A percentile compares a stretch with the other conserved stretches of the same genome.
Conservation (phyloP, 2,888 invertebrate species). For the Conomelus anceps region DNA sequence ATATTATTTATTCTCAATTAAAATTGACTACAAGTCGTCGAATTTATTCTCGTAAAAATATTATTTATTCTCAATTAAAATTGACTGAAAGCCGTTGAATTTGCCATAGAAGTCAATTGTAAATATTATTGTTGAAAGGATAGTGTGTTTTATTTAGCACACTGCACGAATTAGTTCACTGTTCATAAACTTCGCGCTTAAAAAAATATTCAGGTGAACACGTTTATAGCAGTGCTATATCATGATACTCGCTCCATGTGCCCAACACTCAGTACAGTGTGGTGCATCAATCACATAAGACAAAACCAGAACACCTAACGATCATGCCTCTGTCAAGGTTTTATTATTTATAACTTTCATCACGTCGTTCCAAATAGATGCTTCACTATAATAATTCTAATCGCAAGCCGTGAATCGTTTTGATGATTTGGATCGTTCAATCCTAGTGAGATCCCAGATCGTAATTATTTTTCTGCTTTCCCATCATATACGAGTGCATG, state of each 20-base stretch:
- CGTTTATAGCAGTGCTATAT: neutral
- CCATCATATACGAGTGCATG: neutral
- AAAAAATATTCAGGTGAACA: no score
- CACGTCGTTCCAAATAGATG: neutral
- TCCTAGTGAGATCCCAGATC: neutral
- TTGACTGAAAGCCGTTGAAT: no score
- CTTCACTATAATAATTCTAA: neutral
- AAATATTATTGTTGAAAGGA: no score
- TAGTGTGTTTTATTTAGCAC: no score
- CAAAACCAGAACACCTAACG: neutral
- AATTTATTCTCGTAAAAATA: no score
- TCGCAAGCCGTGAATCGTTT: neutral
- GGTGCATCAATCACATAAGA: neutral
- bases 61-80: no score
- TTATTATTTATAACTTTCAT: neutral
- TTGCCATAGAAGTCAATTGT: no score
- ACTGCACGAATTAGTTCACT: no score
- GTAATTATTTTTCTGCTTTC: neutral
- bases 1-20: no score
- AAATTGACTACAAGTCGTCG: no score
- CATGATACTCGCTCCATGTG: neutral
- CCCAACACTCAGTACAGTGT: neutral
- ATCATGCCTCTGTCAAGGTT: neutral
- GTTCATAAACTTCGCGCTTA: no score
- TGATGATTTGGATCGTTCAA: neutral